phyloP scores from a whole-genome alignment of 2,888 invertebrate genomes.

The Acrobasis repandana region DNA sequence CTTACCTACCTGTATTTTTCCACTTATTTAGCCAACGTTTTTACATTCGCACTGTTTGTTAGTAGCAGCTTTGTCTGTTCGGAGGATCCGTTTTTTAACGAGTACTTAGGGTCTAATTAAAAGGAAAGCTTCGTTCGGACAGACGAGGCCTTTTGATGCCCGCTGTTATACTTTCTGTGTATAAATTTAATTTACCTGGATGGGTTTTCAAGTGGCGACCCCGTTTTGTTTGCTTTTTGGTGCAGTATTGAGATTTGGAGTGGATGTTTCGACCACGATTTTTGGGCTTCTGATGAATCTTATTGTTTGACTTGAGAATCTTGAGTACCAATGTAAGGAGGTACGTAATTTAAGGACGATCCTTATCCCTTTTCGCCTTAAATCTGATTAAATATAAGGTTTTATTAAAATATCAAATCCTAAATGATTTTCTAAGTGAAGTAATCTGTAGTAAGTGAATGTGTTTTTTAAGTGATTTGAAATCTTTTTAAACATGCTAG shows the following conservation, averaged over 20 bases:
- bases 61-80: conserved; percentile 76
- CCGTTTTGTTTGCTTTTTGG: conserved; percentile 57
- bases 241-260: conserved; percentile 63
- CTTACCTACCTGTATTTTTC: conserved; percentile 84
- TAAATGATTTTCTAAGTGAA: too few relatives aligned
- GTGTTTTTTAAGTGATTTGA: too few relatives aligned
- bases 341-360: background rate
- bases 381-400: too few relatives aligned
- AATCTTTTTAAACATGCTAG: too few relatives aligned
- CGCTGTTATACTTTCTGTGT: conserved; percentile 78
- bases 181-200: conserved; percentile 79
- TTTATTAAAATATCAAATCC: too few relatives aligned
- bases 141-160: conserved; percentile 80
- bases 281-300: conserved; percentile 20
- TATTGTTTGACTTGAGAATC: background rate
- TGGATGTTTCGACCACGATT: conserved; percentile 44
- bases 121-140: conserved; percentile 79
- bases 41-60: conserved; percentile 80
- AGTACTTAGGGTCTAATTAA: conserved; percentile 82
- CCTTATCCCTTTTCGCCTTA: background rate
- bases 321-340: background rate
- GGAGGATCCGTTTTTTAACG: conserved; percentile 82
- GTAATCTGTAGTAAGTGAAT: too few relatives aligned
- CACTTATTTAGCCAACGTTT: conserved; percentile 82
- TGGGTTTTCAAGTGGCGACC: conserved; percentile 70